Percentiles rank a stretch among this genome's conserved stretches.
These are phyloP conservation scores for rat (Rattus norvegicus) DNA, from an alignment of 2,113 vertebrate genomes.

Conservation along the genomic window DNA sequence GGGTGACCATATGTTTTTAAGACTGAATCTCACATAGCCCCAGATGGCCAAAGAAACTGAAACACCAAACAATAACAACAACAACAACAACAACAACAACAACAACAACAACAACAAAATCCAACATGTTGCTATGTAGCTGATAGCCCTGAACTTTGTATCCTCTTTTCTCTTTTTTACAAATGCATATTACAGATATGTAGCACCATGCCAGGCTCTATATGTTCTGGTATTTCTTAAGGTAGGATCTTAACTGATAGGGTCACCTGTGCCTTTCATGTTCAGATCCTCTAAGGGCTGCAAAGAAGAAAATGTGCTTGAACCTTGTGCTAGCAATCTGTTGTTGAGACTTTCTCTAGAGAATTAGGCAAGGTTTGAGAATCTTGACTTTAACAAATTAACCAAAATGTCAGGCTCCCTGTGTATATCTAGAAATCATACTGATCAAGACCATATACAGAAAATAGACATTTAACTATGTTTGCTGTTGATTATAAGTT, in stretches of 20 bases:
- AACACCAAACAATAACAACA: too few relatives aligned
- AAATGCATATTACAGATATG: not conserved
- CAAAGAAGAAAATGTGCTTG: not conserved
- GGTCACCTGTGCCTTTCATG: not conserved
- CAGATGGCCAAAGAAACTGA: not conserved
- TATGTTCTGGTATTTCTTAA: not conserved
- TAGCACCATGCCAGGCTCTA: not conserved
- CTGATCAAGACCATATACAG: not conserved
- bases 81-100: too few relatives aligned
- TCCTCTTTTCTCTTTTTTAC: not conserved
- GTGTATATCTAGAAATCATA: conserved; percentile 43
- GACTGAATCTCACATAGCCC: not conserved
- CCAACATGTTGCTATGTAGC: not conserved
- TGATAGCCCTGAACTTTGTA: not conserved
- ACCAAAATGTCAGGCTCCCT: not conserved
- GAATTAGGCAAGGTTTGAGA: not conserved
- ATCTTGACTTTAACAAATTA: conserved; percentile 36
- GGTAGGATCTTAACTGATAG: not conserved
- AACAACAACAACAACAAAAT: too few relatives aligned
- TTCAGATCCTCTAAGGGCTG: not conserved
- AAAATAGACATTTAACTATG: not conserved
- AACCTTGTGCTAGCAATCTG: not conserved
- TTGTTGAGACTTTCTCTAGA: not conserved
- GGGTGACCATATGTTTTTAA: not conserved
- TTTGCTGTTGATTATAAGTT: not conserved